Conservation (phyloP, 2,888 invertebrate species). For the Ectemnius cavifrons region DNA sequence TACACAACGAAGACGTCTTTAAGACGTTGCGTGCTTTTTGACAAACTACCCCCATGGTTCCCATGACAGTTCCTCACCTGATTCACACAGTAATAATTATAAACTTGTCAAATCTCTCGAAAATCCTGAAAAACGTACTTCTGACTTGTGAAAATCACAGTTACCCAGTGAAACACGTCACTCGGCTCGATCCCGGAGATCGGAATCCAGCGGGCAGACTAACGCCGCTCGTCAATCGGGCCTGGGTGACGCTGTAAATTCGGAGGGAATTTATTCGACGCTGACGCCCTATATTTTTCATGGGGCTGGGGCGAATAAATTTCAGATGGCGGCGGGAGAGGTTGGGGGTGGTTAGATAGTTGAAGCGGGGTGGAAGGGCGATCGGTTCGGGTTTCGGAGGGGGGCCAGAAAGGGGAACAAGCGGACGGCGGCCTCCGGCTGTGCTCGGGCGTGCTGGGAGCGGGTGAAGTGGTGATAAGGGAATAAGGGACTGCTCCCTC, state of each 20-base stretch:
- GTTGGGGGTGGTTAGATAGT: background rate
- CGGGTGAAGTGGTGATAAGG: slow-evolving; percentile 57
- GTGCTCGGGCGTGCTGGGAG: slow-evolving; percentile 44
- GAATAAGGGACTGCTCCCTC: slow-evolving; percentile 54
- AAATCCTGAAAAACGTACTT: no score
- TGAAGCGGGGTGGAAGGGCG: slow-evolving; percentile 8
- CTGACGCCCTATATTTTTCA: slow-evolving; percentile 60
- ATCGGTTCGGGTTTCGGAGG: slow-evolving; percentile 54
- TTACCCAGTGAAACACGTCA: no score
- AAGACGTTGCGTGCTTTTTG: no score
- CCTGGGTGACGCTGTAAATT: slow-evolving; percentile 48
- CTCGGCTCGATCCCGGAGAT: no score
- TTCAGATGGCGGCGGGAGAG: slow-evolving; percentile 34
- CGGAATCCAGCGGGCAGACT: no score
- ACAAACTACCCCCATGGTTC: no score
- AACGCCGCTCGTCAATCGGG: no score
- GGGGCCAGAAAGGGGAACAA: slow-evolving; percentile 3
- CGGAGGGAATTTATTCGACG: slow-evolving; percentile 56
- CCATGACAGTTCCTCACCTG: no score
- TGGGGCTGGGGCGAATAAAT: slow-evolving; percentile 47
- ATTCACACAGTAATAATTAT: no score
- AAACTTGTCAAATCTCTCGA: no score
- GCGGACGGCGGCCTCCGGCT: slow-evolving; percentile 43
- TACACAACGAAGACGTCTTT: no score
- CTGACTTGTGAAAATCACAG: no score